Evolutionary conservation across 2,888 invertebrate genomes (phyloP).

Genomic region (Empis stercorea): DNA sequence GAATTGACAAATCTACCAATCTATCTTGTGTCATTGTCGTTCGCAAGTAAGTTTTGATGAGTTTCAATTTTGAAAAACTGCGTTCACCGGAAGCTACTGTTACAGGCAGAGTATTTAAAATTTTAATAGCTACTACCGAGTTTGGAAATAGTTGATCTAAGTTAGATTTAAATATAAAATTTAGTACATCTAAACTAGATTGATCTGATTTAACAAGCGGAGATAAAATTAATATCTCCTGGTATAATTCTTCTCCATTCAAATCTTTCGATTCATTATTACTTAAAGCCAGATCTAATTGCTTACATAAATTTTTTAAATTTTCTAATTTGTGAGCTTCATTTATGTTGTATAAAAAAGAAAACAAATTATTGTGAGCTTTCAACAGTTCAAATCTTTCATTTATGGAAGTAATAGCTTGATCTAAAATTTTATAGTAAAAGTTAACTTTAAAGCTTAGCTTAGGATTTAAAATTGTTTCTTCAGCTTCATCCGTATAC

Average conservation of each 20-base stretch:
- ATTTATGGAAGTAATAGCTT: not conserved
- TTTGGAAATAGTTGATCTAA: conserved; percentile 1
- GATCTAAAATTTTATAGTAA: not conserved
- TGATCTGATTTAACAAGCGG: not conserved
- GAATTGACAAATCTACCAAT: conserved; percentile 1
- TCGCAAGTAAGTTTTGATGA: conserved; percentile 3
- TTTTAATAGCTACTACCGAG: not conserved
- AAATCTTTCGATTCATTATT: not conserved
- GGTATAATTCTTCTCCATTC: not conserved
- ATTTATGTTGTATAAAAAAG: not conserved
- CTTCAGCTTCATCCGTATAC: not conserved
- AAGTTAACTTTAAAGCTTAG: not conserved
- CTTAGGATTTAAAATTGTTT: not conserved
- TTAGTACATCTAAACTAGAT: not conserved
- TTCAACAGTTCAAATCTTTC: conserved; percentile 1
- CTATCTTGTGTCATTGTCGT: conserved; percentile 3
- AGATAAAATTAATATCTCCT: not conserved
- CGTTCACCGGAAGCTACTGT: conserved; percentile 3
- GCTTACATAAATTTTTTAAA: not conserved
- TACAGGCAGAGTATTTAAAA: not conserved
- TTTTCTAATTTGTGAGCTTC: not conserved
- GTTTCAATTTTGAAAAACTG: conserved; percentile 7
- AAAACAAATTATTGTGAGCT: not conserved
- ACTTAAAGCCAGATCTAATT: not conserved
- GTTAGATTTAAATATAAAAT: not conserved